Evolutionary conservation across 2,797 vertebrate genomes (phyloP).

Genomic region (Hoplostethus atlanticus): DNA sequence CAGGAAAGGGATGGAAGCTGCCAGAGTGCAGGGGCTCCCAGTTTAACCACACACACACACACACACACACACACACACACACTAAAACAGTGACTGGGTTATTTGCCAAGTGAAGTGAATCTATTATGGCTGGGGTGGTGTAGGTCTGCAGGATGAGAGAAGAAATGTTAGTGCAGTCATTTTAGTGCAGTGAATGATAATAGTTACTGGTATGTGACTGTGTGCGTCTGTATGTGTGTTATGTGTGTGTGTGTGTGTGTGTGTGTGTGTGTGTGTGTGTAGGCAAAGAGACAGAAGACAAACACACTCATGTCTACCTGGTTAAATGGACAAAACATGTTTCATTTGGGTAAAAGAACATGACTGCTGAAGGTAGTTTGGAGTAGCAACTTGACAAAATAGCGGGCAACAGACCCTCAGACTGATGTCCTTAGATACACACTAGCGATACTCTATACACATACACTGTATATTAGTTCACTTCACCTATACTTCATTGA

Average conservation of each 20-base stretch:
- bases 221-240: neutral
- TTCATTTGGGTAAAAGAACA: neutral
- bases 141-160: constrained; percentile 20
- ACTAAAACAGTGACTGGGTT: constrained; percentile 19
- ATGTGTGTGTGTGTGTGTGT: neutral
- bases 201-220: too few relatives aligned
- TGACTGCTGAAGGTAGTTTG: constrained; percentile 17
- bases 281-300: neutral
- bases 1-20: constrained; percentile 34
- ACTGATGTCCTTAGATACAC: too few relatives aligned
- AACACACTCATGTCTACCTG: too few relatives aligned
- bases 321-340: too few relatives aligned
- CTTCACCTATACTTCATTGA: neutral
- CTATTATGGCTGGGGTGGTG: constrained; percentile 29
- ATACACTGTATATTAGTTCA: too few relatives aligned
- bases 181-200: too few relatives aligned
- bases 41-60: constrained; percentile 25
- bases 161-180: constrained; percentile 13
- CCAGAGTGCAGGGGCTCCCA: constrained; percentile 14
- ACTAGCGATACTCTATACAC: too few relatives aligned
- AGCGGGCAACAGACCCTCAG: too few relatives aligned
- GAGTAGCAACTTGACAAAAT: too few relatives aligned
- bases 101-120: constrained; percentile 47
- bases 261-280: neutral
- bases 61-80: constrained; percentile 6